Evolutionary conservation across 2,113 vertebrate species (phyloP), one percentile per base, ranked within the genome.

Genomic region (Theristicus caerulescens): DNA sequence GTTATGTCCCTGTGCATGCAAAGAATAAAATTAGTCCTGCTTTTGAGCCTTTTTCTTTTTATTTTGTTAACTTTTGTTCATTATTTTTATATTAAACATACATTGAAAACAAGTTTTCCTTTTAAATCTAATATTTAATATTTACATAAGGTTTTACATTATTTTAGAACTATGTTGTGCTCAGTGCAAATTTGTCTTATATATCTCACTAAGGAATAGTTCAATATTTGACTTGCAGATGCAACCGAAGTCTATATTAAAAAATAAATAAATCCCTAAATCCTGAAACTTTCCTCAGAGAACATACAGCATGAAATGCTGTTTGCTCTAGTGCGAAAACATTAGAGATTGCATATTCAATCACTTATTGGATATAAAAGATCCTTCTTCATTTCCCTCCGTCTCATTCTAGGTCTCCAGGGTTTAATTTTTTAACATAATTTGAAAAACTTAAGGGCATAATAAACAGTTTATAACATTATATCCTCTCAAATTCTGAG

Each of bases 181-280:
- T 25, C 24, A 17, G 21, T 32, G 44, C 36, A 65, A 46, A 82
- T 76, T 91, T 64, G 4, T 47, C 44, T 64, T 74, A n/a, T 7
- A 46, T 40, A 72, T 65, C 18, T 25, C 81, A 69, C 73, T 20
- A 58, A 72, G 44, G 65, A 84, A 89, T 69, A 74, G 36, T 71
- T 92, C 32, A 59, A 71, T 76, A 90, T 87, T 72, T 94, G 80
- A 72, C 62, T 88, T 71, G 67, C 25, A 94, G 66, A 82, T 94
- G 61, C 16, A 72, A 89, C 58, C 51, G 46, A 87, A 85, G 7
- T 72, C 54, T 72, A 5, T 61, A 49, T 64, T 52, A 42, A 81
- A 79, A 93, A 76, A 59, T 18, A 76, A 93, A 64, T 29, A 64
- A 92, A 83, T 67, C 47, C 32, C 40, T 51, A 64, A 78, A 67